phyloP scores from a whole-genome alignment of 2,113 vertebrate species.

The Leptobrachium ailaonicum region DNA sequence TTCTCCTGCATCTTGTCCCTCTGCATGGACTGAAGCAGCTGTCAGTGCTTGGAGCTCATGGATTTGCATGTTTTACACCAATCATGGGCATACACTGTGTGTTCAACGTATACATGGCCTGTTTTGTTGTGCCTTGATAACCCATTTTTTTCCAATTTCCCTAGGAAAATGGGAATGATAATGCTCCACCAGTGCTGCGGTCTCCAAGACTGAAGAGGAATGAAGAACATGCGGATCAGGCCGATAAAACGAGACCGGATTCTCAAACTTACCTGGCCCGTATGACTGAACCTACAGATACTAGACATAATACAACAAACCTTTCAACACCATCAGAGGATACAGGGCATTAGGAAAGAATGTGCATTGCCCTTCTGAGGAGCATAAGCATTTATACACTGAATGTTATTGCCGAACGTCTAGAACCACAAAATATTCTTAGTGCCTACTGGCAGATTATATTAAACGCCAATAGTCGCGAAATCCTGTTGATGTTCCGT shows the following conservation, averaged over 20 bases:
- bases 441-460: not conserved
- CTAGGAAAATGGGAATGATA: not conserved
- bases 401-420: not conserved
- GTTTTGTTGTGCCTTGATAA: not conserved
- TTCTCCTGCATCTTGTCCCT: too few relatives aligned
- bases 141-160: not conserved
- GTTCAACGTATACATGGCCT: too few relatives aligned
- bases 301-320: not conserved
- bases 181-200: not conserved
- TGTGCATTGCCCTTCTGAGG: not conserved
- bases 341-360: not conserved
- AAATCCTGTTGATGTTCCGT: too few relatives aligned
- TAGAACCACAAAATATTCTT: not conserved
- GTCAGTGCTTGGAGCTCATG: too few relatives aligned
- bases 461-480: not conserved
- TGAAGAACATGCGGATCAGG: not conserved
- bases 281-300: not conserved
- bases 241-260: not conserved
- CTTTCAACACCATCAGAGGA: not conserved
- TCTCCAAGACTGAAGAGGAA: constrained; percentile 2
- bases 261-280: not conserved
- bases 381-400: not conserved
- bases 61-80: too few relatives aligned
- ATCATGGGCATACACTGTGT: too few relatives aligned
- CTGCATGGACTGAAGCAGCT: too few relatives aligned